These are phyloP conservation scores for Drosophila suboccidentalis DNA, from an alignment of 2,888 invertebrate genomes.

Conservation along the genomic window DNA sequence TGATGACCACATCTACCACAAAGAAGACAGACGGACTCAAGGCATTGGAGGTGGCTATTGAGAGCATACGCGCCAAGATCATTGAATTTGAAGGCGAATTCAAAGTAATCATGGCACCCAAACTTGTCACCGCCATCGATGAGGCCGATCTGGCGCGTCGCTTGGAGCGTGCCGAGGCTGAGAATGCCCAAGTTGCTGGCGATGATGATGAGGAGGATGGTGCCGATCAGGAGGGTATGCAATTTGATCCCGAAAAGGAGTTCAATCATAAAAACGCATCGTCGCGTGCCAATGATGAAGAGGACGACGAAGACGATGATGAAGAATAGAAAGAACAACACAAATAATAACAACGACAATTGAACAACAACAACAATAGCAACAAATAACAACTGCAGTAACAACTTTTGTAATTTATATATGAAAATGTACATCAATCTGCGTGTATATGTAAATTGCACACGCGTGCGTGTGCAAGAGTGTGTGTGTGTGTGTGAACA, in stretches of 20 bases:
- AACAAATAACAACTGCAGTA: conserved; percentile 3
- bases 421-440: conserved; percentile 34
- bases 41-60: conserved; percentile 95
- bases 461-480: conserved; percentile 8
- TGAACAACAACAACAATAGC: conserved; percentile 10
- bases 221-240: conserved; percentile 86
- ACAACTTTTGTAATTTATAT: conserved; percentile 33
- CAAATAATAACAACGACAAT: not conserved
- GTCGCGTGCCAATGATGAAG: conserved; percentile 63
- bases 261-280: conserved; percentile 79
- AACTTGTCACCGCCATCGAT: conserved; percentile 99
- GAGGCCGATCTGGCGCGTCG: conserved; percentile 97
- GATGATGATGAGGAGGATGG: conserved; percentile 94
- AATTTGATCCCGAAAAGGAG: conserved; percentile 85
- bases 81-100: conserved; percentile 95
- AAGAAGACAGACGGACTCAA: conserved; percentile 97
- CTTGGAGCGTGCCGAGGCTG: conserved; percentile 96
- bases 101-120: conserved; percentile 98
- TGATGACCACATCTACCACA: conserved; percentile 99
- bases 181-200: conserved; percentile 97
- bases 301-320: conserved; percentile 67
- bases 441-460: conserved; percentile 17
- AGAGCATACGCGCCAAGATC: conserved; percentile 94
- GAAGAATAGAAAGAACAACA: conserved; percentile 60
- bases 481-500: conserved; percentile 7